A percentile compares a stretch with the other conserved stretches of the same genome.
phyloP scores from a whole-genome alignment of 92 coral and sea anemone genomes.

The Diadumene lineata region DNA sequence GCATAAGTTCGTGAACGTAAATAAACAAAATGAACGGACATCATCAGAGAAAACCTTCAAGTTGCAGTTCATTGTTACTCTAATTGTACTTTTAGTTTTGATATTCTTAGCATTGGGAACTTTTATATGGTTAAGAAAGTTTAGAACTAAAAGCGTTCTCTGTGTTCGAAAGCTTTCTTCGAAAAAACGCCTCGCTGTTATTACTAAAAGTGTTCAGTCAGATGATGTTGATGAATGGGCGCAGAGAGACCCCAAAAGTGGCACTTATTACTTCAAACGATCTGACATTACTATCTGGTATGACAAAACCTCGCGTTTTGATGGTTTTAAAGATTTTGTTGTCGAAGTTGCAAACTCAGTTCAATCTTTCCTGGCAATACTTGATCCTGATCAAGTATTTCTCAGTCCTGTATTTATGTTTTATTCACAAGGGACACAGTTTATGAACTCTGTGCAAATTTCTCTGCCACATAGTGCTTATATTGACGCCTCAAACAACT shows the following conservation, averaged over 20 bases:
- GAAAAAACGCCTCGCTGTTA: background rate
- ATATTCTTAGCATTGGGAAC: too few species aligned
- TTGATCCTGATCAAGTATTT: conserved; percentile 8
- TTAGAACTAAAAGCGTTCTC: background rate
- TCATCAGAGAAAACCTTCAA: too few species aligned
- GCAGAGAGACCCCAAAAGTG: background rate
- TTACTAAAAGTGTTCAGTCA: conserved; percentile 5
- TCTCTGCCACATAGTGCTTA: conserved; percentile 30
- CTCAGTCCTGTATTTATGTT: conserved; percentile 19
- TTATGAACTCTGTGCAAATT: background rate
- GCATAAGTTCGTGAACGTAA: too few species aligned
- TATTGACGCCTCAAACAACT: background rate
- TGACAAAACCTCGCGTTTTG: conserved; percentile 1
- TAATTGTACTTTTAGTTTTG: too few species aligned
- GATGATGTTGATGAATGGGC: conserved; percentile 26
- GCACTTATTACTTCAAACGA: background rate
- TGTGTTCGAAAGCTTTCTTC: conserved; percentile 5
- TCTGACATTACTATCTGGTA: background rate
- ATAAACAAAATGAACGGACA: too few species aligned
- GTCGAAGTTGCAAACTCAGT: conserved; percentile 12
- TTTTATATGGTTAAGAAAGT: too few species aligned
- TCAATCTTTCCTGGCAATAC: background rate
- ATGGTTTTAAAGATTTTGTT: conserved; percentile 3
- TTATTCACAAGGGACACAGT: conserved; percentile 23
- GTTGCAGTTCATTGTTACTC: too few species aligned